Conservation (phyloP, 2,797 vertebrate species). For the Acanthopagrus latus region DNA sequence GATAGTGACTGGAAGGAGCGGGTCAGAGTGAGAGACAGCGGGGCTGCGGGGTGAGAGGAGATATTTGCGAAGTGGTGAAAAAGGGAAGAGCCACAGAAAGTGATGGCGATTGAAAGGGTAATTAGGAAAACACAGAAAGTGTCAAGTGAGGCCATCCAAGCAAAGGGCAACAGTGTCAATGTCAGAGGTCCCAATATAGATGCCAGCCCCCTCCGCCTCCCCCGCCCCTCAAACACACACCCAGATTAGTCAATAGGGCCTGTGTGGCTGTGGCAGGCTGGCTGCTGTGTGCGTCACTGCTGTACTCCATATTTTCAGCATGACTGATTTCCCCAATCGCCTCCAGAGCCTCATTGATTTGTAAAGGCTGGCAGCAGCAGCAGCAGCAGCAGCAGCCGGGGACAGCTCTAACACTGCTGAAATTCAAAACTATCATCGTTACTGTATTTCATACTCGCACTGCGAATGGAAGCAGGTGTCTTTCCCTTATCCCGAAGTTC, state of each 20-base stretch:
- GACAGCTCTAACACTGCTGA: constrained; percentile 30
- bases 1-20: constrained; percentile 51
- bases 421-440: constrained; percentile 33
- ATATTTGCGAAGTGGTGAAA: background rate
- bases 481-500: background rate
- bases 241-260: constrained; percentile 80
- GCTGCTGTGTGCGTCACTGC: constrained; percentile 81
- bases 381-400: constrained; percentile 30
- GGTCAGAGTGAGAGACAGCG: background rate
- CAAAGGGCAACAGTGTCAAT: constrained; percentile 82
- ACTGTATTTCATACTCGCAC: constrained; percentile 10
- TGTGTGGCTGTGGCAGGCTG: constrained; percentile 71
- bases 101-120: constrained; percentile 25
- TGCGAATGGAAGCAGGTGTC: background rate
- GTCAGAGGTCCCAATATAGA: constrained; percentile 80
- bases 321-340: constrained; percentile 85
- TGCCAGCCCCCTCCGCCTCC: constrained; percentile 13
- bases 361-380: constrained; percentile 38
- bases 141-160: constrained; percentile 76
- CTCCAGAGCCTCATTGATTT: constrained; percentile 80
- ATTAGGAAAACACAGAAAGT: constrained; percentile 48
- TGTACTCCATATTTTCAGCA: constrained; percentile 85
- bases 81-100: constrained; percentile 1
- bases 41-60: background rate
- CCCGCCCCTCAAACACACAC: constrained; percentile 52